These are phyloP conservation scores for Turritopsis rubra DNA, from an alignment of 30 jellyfish, hydroid and myxozoan genomes.

Conservation along the genomic window DNA sequence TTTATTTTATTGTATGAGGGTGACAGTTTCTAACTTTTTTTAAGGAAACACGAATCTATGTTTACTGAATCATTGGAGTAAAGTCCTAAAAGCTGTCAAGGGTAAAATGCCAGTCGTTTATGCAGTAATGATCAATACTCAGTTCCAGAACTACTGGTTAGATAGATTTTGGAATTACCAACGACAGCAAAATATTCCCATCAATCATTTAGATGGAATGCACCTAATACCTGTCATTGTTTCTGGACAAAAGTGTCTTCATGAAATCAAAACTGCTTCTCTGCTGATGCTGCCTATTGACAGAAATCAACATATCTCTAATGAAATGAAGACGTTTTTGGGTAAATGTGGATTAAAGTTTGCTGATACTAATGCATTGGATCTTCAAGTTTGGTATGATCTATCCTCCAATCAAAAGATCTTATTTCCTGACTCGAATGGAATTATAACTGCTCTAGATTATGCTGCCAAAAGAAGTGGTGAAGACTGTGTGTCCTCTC, in stretches of 20 bases:
- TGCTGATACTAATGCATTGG: neutral
- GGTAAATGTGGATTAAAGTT: neutral
- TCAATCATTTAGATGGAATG: conserved; percentile 36
- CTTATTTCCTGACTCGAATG: conserved; percentile 4
- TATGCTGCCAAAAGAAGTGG: neutral
- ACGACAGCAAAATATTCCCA: neutral
- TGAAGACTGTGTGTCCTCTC: neutral
- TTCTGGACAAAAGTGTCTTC: neutral
- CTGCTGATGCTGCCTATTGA: neutral
- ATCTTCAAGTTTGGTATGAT: neutral
- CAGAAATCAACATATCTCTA: neutral
- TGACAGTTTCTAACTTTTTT: neutral
- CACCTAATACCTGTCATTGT: conserved; percentile 26
- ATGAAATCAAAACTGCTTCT: neutral
- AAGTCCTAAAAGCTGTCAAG: neutral
- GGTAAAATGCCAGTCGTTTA: neutral
- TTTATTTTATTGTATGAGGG: no score
- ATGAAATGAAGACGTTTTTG: neutral
- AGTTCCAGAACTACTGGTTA: neutral
- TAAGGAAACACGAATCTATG: neutral
- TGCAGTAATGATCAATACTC: neutral
- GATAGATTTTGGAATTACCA: conserved; percentile 28
- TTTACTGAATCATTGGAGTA: neutral
- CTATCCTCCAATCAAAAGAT: neutral
- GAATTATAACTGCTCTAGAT: neutral